These are phyloP conservation scores for Ailuropoda melanoleuca DNA, from an alignment of 2,113 vertebrate genomes.

Conservation along the genomic window DNA sequence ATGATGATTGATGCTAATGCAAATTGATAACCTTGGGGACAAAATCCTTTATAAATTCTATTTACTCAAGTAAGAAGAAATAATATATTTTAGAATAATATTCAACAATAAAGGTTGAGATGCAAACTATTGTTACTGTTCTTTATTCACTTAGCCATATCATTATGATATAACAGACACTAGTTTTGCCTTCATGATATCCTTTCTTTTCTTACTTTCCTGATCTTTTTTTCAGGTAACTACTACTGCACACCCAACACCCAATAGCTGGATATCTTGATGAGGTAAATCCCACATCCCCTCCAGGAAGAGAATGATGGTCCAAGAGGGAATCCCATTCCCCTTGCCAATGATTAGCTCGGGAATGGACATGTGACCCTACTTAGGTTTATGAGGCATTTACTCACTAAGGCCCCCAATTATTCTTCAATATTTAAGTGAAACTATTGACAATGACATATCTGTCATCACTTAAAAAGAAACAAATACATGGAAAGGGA, in stretches of 20 bases:
- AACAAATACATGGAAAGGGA: not conserved
- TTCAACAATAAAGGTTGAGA: not conserved
- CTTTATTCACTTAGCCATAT: constrained; percentile 2
- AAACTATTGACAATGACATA: not conserved
- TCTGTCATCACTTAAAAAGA: constrained; percentile 6
- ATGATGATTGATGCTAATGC: not conserved
- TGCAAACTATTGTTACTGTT: not conserved
- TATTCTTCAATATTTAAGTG: not conserved
- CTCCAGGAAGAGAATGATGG: not conserved
- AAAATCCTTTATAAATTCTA: not conserved
- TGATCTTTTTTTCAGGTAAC: not conserved
- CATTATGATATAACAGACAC: not conserved
- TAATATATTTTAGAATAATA: not conserved
- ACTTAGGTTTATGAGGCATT: not conserved
- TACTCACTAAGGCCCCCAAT: not conserved
- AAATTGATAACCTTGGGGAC: not conserved
- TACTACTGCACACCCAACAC: not conserved
- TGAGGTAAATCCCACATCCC: not conserved
- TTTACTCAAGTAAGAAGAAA: not conserved
- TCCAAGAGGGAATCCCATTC: not conserved
- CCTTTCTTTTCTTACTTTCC: not conserved
- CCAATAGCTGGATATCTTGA: not conserved
- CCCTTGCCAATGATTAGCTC: not conserved
- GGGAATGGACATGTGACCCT: not conserved
- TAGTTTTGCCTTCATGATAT: not conserved